A percentile compares a stretch with the other conserved stretches of the same genome.
phyloP scores from a whole-genome alignment of 2,113 vertebrate genomes.

The Phainopepla nitens region DNA sequence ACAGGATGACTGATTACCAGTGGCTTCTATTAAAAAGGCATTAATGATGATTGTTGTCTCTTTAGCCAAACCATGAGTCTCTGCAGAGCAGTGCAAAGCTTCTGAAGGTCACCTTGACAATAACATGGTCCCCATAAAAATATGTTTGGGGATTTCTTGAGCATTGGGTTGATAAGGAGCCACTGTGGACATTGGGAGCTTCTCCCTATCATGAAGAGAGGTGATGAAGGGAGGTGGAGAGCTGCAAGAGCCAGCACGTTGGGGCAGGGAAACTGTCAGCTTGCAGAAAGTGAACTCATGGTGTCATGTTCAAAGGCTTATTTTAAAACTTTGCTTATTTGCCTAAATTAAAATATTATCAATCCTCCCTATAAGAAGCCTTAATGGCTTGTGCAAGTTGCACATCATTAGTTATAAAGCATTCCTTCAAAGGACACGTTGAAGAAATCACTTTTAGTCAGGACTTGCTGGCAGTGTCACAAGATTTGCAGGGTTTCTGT shows the following conservation, averaged over 20 bases:
- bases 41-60: constrained; percentile 55
- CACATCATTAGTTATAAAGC: neutral
- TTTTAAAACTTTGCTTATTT: neutral
- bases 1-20: constrained; percentile 41
- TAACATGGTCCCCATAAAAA: neutral
- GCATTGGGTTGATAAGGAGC: neutral
- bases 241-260: accelerated
- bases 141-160: neutral
- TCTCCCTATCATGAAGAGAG: neutral
- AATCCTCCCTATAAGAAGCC: neutral
- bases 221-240: neutral
- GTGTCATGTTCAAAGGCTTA: neutral
- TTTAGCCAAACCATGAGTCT: constrained; percentile 3
- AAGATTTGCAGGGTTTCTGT: neutral
- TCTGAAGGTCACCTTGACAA: constrained; percentile 43
- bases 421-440: neutral
- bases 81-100: neutral
- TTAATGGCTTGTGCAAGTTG: neutral
- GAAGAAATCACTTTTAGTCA: constrained; percentile 9
- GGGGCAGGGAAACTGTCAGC: neutral
- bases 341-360: constrained; percentile 8
- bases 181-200: neutral
- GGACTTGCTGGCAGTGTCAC: neutral
- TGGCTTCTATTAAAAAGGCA: constrained; percentile 40
- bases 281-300: neutral